Percentiles rank a stretch among this genome's conserved stretches.
phyloP scores from a whole-genome alignment of 1,140 invertebrate species.

The Neotoxoptera formosana region DNA sequence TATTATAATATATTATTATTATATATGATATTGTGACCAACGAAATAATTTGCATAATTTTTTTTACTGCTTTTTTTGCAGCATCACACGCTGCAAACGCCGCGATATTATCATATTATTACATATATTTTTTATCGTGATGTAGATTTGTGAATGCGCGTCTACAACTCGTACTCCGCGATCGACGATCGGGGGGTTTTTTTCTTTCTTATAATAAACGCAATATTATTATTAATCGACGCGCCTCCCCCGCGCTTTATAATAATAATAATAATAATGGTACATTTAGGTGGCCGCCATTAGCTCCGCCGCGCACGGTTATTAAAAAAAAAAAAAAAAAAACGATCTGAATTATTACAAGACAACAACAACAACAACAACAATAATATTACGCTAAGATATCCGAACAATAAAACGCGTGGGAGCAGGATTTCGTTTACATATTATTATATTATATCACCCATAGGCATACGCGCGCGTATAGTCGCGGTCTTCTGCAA shows the following conservation, averaged over 20 bases:
- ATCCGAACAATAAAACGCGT: background rate
- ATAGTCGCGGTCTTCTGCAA: background rate
- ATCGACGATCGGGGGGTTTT: background rate
- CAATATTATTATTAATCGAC: constrained; percentile 4
- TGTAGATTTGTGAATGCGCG: background rate
- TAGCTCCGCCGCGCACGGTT: background rate
- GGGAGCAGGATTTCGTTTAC: constrained; percentile 18
- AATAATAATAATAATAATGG: no score
- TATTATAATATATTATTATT: background rate
- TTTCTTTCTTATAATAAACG: background rate
- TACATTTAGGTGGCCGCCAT: background rate
- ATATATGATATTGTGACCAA: background rate
- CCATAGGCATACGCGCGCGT: background rate
- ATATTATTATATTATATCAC: background rate
- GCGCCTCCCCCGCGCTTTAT: background rate
- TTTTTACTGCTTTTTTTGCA: background rate
- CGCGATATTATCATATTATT: background rate
- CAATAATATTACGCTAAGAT: background rate
- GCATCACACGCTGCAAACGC: background rate
- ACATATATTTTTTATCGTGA: no score
- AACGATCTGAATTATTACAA: background rate
- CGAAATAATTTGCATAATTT: background rate
- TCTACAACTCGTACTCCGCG: background rate
- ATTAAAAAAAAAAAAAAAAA: background rate
- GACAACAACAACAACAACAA: background rate